Evolutionary conservation across 1,140 invertebrate genomes (phyloP).

Genomic region (Thalassaphorura encarpata): DNA sequence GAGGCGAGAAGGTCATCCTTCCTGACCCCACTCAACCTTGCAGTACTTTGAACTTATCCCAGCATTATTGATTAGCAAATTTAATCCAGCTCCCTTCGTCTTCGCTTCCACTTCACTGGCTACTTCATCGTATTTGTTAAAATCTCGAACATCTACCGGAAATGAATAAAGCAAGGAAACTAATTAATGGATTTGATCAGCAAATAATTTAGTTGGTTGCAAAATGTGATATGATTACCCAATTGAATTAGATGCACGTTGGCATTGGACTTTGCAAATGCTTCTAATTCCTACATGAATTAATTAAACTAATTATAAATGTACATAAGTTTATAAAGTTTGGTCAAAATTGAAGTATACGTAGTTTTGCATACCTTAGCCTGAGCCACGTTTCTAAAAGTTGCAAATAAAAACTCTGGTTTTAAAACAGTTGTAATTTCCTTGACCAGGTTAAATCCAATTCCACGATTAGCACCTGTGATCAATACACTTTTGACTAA

Average conservation of each 20-base stretch:
- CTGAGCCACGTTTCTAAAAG: conserved; percentile 55
- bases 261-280: conserved; percentile 11
- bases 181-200: not conserved
- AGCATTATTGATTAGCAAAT: conserved; percentile 68
- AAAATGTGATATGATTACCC: conserved; percentile 14
- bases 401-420: conserved; percentile 56
- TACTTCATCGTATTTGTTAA: conserved; percentile 48
- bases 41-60: conserved; percentile 62
- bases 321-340: not conserved
- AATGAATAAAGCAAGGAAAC: conserved; percentile 1
- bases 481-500: conserved; percentile 67
- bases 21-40: conserved; percentile 56
- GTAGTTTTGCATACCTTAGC: conserved; percentile 45
- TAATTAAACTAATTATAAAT: too few species aligned
- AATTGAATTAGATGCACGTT: conserved; percentile 20
- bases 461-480: conserved; percentile 76
- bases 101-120: conserved; percentile 43
- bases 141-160: conserved; percentile 54
- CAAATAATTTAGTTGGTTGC: not conserved
- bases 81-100: conserved; percentile 21
- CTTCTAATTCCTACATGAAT: conserved; percentile 16
- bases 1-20: conserved; percentile 57
- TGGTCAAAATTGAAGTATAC: conserved; percentile 20
- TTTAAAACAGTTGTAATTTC: conserved; percentile 41
- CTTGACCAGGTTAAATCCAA: conserved; percentile 73